A percentile compares a stretch with the other conserved stretches of the same genome.
These are phyloP conservation scores for Thaleichthys pacificus DNA, from an alignment of 2,797 vertebrate species.

Conservation along the genomic window DNA sequence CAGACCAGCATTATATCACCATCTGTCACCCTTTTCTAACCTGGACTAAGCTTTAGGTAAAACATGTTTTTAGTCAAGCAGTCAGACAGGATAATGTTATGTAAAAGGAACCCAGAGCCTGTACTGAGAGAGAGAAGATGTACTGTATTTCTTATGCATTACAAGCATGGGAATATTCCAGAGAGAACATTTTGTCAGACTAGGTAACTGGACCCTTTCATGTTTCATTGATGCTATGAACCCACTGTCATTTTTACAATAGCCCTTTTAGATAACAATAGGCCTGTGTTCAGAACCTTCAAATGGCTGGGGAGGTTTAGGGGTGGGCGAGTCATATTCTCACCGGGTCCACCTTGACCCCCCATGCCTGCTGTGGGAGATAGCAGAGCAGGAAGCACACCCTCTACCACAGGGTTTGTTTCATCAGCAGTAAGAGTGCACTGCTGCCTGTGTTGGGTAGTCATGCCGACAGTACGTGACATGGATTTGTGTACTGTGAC, in stretches of 20 bases:
- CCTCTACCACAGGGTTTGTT: neutral
- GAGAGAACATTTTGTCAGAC: conserved; percentile 1
- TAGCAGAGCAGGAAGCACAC: neutral
- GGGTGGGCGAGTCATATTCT: neutral
- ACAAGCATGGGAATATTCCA: neutral
- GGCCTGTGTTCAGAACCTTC: neutral
- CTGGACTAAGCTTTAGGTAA: neutral
- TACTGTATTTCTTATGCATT: neutral
- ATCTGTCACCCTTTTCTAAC: too few relatives aligned
- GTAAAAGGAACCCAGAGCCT: neutral
- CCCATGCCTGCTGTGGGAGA: conserved; percentile 5
- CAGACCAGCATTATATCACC: too few relatives aligned
- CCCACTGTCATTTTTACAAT: neutral
- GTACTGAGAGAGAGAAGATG: neutral
- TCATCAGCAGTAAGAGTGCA: neutral
- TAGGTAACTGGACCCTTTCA: neutral
- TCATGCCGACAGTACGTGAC: neutral
- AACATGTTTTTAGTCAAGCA: neutral
- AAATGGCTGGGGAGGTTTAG: neutral
- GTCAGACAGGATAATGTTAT: neutral
- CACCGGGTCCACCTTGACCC: neutral
- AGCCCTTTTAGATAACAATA: neutral
- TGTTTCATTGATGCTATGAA: neutral
- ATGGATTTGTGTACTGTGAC: neutral
- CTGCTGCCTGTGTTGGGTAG: neutral